These are phyloP conservation scores for Drosophila persimilis DNA, from an alignment of 1,140 invertebrate genomes.

Conservation along the genomic window DNA sequence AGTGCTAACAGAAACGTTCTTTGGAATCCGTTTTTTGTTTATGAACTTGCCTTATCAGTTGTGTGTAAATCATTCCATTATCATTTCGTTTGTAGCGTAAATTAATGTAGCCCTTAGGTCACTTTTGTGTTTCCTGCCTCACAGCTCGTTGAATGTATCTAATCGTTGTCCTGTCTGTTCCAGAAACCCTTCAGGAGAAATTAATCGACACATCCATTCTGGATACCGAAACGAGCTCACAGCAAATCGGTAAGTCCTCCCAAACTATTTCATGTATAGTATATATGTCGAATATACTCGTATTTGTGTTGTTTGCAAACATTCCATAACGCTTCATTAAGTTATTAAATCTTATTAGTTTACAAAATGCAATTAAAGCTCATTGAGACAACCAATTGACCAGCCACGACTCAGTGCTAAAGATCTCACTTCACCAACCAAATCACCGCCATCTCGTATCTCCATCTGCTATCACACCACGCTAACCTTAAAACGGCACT, in stretches of 20 bases:
- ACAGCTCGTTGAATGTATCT: slow-evolving; percentile 11
- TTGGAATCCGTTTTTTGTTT: slow-evolving; percentile 60
- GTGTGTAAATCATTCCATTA: slow-evolving; percentile 53
- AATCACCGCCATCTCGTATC: slow-evolving; percentile 61
- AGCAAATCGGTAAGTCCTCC: slow-evolving; percentile 51
- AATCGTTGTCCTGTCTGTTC: slow-evolving; percentile 39
- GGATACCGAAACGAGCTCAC: slow-evolving; percentile 38
- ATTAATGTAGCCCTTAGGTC: slow-evolving; percentile 61
- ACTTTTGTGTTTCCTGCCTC: slow-evolving; percentile 51
- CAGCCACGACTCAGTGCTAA: slow-evolving; percentile 12
- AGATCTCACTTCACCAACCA: slow-evolving; percentile 56
- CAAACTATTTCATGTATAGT: background rate
- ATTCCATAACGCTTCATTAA: slow-evolving; percentile 54
- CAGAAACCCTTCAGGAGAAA: slow-evolving; percentile 69
- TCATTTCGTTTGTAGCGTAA: slow-evolving; percentile 68
- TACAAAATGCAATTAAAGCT: slow-evolving; percentile 75
- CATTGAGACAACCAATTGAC: slow-evolving; percentile 48
- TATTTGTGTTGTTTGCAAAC: slow-evolving; percentile 28
- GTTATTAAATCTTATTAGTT: slow-evolving; percentile 50
- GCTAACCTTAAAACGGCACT: slow-evolving; percentile 2
- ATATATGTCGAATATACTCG: slow-evolving; percentile 4
- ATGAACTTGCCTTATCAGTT: no score
- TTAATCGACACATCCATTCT: slow-evolving; percentile 52
- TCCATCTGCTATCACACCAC: slow-evolving; percentile 35
- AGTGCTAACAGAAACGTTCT: slow-evolving; percentile 67